Evolutionary conservation across 1,140 invertebrate species (phyloP), one percentile per base, ranked within the genome.

Genomic region (Onthophagus taurus): DNA sequence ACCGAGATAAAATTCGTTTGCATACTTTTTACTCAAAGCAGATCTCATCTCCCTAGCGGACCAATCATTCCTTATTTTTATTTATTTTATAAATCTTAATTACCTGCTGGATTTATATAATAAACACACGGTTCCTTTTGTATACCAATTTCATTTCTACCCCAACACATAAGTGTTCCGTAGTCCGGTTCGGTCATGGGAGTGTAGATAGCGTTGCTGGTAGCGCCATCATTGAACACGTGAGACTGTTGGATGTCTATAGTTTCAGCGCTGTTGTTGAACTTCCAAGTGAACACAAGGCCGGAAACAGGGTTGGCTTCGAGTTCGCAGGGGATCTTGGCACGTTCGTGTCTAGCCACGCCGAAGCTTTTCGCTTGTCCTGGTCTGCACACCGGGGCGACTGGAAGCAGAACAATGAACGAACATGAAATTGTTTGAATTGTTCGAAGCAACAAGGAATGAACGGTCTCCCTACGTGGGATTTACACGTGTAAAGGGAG

Each of bases 241-340:
- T 72, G 68, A 21, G 68, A 75, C 33, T 73, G 69, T 0, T 77
- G 72, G 49, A 83, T 76, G 58, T 83, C 79, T 39, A 81, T 68
- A 3, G 72, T 72, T 44, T 81, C 78, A 46, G 74, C 75, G 12
- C 75, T 78, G 37, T 42, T 47, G 66, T 85, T 85, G 65, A 86
- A 85, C 63, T 79, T 82, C 83, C 83, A 86, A 29, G 70, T 72
- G 60, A 83, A 85, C 45, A 65, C 70, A 6, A 84, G 68, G 45
- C 80, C 77, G 34, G 73, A 70, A 49, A 75, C 65, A 3, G 88
- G 87, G 67, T 89, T 89, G n/a, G 85, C 83, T 48, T 88, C 83
- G 29, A 92, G 68, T 57, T 89, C 83, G 63, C 87, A 92, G 2
- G 76, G 70, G 41, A 91, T 83, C 49, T 74, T 76, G 8, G 80